Evolutionary conservation across 2,888 invertebrate genomes (phyloP), one percentile per base, ranked within the genome.

Genomic region (Philereme vetulata): DNA sequence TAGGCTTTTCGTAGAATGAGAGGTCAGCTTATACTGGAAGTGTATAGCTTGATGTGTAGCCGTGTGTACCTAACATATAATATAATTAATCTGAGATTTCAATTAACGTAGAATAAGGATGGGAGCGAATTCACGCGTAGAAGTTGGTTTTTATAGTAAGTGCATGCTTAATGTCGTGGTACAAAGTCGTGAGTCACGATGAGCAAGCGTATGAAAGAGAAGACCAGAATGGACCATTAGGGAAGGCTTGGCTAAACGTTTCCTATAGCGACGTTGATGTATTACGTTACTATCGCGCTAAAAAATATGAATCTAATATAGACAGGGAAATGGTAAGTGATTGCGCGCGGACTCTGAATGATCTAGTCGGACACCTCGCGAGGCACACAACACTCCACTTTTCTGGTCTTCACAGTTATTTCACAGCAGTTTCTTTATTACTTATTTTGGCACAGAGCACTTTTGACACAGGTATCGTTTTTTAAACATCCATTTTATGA

Each of bases 191-290:
- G 86, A 82, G 72, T 82, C 84, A 82, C 78, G 81, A 68, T 66
- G 62, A 67, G 63, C 66, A 68, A 68, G 74, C 70, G 60, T 72
- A 78, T 78, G 78, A 82, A 79, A 78, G 78, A 76, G 72, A 77
- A 74, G 71, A 74, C 78, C 79, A 87, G 85, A 87, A 88, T 87
- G 82, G 85, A 70, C 82, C 86, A 81, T 86, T 85, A 85, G 77
- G 79, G 77, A 75, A 76, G 77, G 73, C 76, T 76, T 70, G 72
- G 72, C 69, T 78, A 75, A 82, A 75, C 74, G 79, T 73, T 82
- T 81, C 80, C 78, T 80, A 72, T 46, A 60, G 40, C 72, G 77
- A 81, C 78, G 74, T 77, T 81, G 80, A 84, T 80, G 72, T 75
- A 82, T 81, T 72, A 67, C 73, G 52, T 59, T 6, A 4, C 21